Percentiles rank a stretch among this genome's conserved stretches.
Conservation (phyloP, 1,140 invertebrate species). For the Glomeris maerens region DNA sequence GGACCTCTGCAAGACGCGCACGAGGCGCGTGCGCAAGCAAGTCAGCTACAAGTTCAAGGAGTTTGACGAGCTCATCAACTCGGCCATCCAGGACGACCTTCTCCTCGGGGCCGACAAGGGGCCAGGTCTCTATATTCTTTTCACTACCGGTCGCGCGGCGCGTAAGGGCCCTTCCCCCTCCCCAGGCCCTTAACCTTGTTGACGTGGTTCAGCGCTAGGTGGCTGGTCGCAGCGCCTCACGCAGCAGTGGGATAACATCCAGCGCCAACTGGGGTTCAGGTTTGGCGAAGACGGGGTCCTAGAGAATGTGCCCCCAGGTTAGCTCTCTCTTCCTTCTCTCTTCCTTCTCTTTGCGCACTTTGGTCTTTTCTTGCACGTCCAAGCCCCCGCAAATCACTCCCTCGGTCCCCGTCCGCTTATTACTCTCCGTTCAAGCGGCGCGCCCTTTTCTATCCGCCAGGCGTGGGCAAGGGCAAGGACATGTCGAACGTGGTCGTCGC, state of each 20-base stretch:
- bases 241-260: neutral
- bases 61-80: constrained; percentile 85
- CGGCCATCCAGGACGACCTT: constrained; percentile 62
- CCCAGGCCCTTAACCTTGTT: neutral
- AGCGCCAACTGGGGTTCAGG: neutral
- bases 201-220: neutral
- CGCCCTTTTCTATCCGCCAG: constrained; percentile 15
- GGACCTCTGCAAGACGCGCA: constrained; percentile 69
- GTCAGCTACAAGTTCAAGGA: constrained; percentile 78
- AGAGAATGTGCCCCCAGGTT: neutral
- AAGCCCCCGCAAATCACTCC: neutral
- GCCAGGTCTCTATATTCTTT: neutral
- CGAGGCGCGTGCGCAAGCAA: constrained; percentile 51
- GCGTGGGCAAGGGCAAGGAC: constrained; percentile 24
- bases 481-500: constrained; percentile 14
- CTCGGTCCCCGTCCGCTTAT: too few relatives aligned
- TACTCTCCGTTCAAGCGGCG: too few relatives aligned
- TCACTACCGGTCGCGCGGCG: neutral
- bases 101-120: constrained; percentile 25
- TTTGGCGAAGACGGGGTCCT: neutral
- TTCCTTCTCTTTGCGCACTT: neutral
- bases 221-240: neutral
- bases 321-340: neutral
- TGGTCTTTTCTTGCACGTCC: neutral
- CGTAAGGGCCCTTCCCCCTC: neutral